phyloP scores from a whole-genome alignment of 2,888 invertebrate genomes.

The Suillia variegata region DNA sequence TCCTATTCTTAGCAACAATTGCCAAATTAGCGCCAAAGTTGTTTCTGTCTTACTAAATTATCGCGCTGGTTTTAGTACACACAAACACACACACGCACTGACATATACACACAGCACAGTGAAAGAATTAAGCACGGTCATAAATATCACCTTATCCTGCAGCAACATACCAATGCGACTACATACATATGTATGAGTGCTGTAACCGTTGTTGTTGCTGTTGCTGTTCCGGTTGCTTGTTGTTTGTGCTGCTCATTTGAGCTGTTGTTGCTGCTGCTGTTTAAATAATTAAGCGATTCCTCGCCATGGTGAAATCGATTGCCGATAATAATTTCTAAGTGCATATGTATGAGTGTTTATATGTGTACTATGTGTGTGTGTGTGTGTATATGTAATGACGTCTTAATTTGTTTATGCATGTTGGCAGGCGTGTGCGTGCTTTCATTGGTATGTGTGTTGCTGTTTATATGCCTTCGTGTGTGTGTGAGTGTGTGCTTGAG shows the following conservation, averaged over 20 bases:
- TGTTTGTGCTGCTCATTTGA: constrained; percentile 25
- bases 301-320: constrained; percentile 11
- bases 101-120: not conserved
- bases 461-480: constrained; percentile 23
- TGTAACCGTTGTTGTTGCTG: constrained; percentile 13
- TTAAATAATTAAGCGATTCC: constrained; percentile 31
- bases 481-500: constrained; percentile 9
- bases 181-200: not conserved
- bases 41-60: not conserved
- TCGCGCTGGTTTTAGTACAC: not conserved
- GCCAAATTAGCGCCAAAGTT: constrained; percentile 26
- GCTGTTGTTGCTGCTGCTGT: too few relatives aligned
- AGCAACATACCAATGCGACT: constrained; percentile 15
- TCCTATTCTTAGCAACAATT: constrained; percentile 37
- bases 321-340: constrained; percentile 6
- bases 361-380: not conserved
- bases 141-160: constrained; percentile 12
- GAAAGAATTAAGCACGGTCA: constrained; percentile 7
- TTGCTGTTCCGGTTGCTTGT: constrained; percentile 23
- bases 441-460: constrained; percentile 15
- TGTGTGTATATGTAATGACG: constrained; percentile 12
- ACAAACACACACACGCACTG: not conserved
- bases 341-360: constrained; percentile 8
- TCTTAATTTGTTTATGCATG: constrained; percentile 24
- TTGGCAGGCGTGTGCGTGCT: constrained; percentile 18